Percentiles rank a stretch among this genome's conserved stretches.
Evolutionary conservation across 2,113 vertebrate species (phyloP).

Genomic region (Alces alces): DNA sequence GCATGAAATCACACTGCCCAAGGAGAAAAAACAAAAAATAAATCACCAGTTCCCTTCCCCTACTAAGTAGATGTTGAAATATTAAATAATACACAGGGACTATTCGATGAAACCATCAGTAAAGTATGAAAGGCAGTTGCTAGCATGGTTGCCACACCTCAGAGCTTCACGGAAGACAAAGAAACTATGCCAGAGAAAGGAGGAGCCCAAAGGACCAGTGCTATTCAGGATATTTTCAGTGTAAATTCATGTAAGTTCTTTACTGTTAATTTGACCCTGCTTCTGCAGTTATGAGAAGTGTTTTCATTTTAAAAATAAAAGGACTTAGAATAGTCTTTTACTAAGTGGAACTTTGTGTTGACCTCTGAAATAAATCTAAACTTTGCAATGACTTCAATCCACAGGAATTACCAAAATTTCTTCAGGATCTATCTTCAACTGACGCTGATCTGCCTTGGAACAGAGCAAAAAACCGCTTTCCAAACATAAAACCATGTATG

Average conservation of each 20-base stretch:
- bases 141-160: not conserved
- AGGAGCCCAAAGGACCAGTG: slow-evolving; percentile 25
- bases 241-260: slow-evolving; percentile 58
- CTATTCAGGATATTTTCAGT: slow-evolving; percentile 44
- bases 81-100: slow-evolving; percentile 65
- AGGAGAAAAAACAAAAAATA: slow-evolving; percentile 74
- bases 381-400: slow-evolving; percentile 50
- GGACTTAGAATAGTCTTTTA: not conserved
- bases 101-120: slow-evolving; percentile 56
- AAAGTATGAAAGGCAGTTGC: not conserved
- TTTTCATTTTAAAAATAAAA: slow-evolving; percentile 57
- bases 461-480: slow-evolving; percentile 96
- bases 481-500: slow-evolving; percentile 98
- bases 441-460: slow-evolving; percentile 98
- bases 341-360: not conserved
- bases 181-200: not conserved
- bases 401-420: slow-evolving; percentile 95
- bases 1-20: slow-evolving; percentile 67
- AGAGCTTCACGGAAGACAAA: not conserved
- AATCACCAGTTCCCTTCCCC: slow-evolving; percentile 58
- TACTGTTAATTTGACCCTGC: slow-evolving; percentile 61
- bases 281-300: not conserved
- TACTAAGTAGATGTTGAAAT: slow-evolving; percentile 56
- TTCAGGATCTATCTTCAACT: slow-evolving; percentile 94
- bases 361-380: slow-evolving; percentile 31